A percentile compares a stretch with the other conserved stretches of the same genome.
phyloP scores from a whole-genome alignment of 2,888 invertebrate genomes.

The Nephrotoma flavescens region DNA sequence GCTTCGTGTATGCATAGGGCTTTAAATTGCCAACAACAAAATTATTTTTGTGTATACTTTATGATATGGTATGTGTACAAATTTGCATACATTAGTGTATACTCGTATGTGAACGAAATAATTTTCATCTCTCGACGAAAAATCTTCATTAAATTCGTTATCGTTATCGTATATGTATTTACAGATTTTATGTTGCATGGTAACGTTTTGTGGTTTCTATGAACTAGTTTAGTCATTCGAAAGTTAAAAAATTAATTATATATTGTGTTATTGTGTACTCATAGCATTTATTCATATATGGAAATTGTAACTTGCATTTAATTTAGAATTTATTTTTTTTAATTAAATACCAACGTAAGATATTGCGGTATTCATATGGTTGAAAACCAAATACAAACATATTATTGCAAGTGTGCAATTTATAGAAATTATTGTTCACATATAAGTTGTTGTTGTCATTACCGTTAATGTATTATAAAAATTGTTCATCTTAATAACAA shows the following conservation, averaged over 20 bases:
- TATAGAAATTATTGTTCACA: no score
- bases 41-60: not conserved
- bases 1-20: not conserved
- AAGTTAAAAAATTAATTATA: not conserved
- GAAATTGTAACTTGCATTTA: no score
- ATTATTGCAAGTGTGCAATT: no score
- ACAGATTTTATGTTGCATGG: not conserved
- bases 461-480: no score
- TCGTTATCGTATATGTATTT: not conserved
- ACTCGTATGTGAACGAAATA: not conserved
- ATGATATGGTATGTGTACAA: not conserved
- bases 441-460: no score
- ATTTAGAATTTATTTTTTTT: no score
- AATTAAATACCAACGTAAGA: no score
- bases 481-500: no score
- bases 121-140: not conserved
- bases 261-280: not conserved
- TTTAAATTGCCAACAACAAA: not conserved
- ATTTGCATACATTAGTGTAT: not conserved
- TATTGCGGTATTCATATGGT: no score
- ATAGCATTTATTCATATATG: no score
- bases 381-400: no score
- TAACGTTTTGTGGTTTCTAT: not conserved
- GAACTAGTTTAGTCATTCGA: not conserved
- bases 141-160: not conserved